A percentile compares a stretch with the other conserved stretches of the same genome.
These are phyloP conservation scores for Crypturellus tataupa DNA, from an alignment of 2,797 vertebrate genomes.

Conservation along the genomic window DNA sequence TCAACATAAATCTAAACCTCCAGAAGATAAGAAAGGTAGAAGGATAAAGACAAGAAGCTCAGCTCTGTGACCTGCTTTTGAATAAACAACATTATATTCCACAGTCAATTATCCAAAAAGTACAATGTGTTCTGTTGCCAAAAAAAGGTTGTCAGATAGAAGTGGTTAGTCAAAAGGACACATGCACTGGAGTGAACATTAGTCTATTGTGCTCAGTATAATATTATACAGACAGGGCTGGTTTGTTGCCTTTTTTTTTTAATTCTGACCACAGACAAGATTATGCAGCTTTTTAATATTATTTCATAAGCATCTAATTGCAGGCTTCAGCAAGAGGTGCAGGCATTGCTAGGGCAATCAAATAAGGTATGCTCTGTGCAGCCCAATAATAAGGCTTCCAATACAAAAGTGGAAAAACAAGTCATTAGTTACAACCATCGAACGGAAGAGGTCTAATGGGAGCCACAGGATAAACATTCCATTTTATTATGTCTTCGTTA, in stretches of 20 bases:
- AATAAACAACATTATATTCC: conserved; percentile 84
- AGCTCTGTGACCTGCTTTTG: conserved; percentile 83
- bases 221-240: conserved; percentile 75
- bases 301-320: conserved; percentile 81
- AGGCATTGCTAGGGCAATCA: conserved; percentile 74
- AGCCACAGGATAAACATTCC: conserved; percentile 75
- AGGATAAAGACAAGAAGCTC: conserved; percentile 73
- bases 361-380: conserved; percentile 68
- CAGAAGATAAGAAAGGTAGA: conserved; percentile 61
- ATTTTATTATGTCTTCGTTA: conserved; percentile 76
- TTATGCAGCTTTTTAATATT: conserved; percentile 71
- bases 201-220: conserved; percentile 76
- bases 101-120: conserved; percentile 84
- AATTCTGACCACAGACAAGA: conserved; percentile 59
- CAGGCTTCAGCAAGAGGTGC: conserved; percentile 70
- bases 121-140: conserved; percentile 83
- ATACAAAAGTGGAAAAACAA: conserved; percentile 80
- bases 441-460: conserved; percentile 77
- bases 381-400: conserved; percentile 73
- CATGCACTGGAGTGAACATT: conserved; percentile 76
- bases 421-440: conserved; percentile 75
- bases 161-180: conserved; percentile 78
- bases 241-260: conserved; percentile 15
- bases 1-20: conserved; percentile 40
- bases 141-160: conserved; percentile 76